These are phyloP conservation scores for Ahaetulla prasina DNA, from an alignment of 2,113 vertebrate species.

Conservation along the genomic window DNA sequence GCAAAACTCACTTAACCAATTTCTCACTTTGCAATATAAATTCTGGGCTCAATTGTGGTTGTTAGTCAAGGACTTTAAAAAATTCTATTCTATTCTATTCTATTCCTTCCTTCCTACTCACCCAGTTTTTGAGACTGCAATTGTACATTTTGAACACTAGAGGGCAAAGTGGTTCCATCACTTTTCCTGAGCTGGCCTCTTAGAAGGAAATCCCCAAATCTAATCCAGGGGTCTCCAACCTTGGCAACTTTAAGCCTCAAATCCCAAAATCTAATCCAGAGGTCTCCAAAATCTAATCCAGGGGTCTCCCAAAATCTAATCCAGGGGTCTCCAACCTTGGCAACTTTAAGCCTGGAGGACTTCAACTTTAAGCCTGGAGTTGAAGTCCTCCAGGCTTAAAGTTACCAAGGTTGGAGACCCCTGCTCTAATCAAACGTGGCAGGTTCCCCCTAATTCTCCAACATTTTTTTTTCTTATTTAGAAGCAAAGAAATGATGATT, in stretches of 20 bases:
- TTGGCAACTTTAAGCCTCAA: no score
- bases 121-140: not conserved
- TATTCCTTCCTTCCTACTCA: not conserved
- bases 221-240: no score
- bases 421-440: no score
- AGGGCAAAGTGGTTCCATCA: not conserved
- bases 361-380: no score
- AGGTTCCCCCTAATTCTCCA: not conserved
- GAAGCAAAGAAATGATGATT: not conserved
- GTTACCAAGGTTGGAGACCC: no score
- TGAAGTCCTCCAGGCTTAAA: no score
- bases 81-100: no score
- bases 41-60: not conserved
- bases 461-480: not conserved
- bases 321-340: no score
- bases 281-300: no score
- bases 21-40: not conserved
- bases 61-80: not conserved
- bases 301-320: no score
- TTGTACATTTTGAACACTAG: not conserved
- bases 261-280: fast-evolving
- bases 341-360: no score
- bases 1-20: not conserved
- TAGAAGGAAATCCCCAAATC: fast-evolving
- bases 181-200: no score